Evolutionary conservation across 2,888 invertebrate species (phyloP).

Genomic region (Apeira syringaria): DNA sequence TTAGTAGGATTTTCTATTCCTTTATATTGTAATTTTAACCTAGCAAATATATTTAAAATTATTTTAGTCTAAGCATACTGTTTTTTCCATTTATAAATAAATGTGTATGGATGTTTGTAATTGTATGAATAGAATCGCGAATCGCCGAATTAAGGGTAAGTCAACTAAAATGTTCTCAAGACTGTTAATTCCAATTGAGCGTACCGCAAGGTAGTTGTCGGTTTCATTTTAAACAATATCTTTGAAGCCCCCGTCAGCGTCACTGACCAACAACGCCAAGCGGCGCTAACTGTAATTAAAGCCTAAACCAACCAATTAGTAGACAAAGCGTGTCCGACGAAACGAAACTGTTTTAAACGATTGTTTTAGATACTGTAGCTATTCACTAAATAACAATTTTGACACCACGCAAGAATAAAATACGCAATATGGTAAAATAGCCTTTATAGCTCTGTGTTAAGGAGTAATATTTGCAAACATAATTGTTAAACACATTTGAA

Average conservation of each 20-base stretch:
- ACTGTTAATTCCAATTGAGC: too few relatives aligned
- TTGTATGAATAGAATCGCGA: too few relatives aligned
- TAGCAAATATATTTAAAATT: too few relatives aligned
- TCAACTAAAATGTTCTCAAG: too few relatives aligned
- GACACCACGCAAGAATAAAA: not conserved
- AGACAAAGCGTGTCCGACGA: conserved; percentile 16
- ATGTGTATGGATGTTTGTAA: too few relatives aligned
- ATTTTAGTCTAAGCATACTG: too few relatives aligned
- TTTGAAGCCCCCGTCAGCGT: conserved; percentile 9
- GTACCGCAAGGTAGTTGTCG: not conserved
- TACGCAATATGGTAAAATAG: not conserved
- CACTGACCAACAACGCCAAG: conserved; percentile 12
- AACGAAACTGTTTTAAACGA: conserved; percentile 12
- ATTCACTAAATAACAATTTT: conserved; percentile 1
- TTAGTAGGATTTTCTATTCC: too few relatives aligned
- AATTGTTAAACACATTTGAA: not conserved
- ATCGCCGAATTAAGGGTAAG: too few relatives aligned
- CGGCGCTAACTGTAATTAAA: conserved; percentile 15
- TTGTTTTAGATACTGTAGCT: not conserved
- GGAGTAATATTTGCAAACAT: too few relatives aligned
- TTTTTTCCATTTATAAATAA: too few relatives aligned
- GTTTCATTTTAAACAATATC: not conserved
- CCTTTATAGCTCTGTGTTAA: not conserved
- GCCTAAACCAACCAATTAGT: conserved; percentile 19
- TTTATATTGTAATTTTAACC: too few relatives aligned